These are phyloP conservation scores for Archocentrus centrarchus DNA, from an alignment of 2,113 vertebrate genomes.

Conservation along the genomic window DNA sequence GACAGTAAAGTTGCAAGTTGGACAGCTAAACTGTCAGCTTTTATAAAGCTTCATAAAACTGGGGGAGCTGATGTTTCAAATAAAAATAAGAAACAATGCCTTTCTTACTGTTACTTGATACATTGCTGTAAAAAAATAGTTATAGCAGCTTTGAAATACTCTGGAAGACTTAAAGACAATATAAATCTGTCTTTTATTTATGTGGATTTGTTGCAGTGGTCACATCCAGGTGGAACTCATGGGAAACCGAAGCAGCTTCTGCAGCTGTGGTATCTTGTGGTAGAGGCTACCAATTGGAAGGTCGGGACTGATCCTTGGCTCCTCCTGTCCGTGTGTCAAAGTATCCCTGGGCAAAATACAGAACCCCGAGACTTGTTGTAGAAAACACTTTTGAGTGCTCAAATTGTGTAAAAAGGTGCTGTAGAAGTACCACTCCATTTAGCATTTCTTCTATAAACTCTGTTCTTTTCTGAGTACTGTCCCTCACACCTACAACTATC, in stretches of 20 bases:
- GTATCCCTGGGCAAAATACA: too few relatives aligned
- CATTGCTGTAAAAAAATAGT: neutral
- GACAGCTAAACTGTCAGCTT: neutral
- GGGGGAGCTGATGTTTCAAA: neutral
- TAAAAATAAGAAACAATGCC: neutral
- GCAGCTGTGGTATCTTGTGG: neutral
- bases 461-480: neutral
- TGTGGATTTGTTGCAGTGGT: neutral
- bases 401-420: too few relatives aligned
- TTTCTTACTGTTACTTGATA: neutral
- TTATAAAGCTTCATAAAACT: conserved; percentile 7
- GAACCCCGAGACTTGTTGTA: too few relatives aligned
- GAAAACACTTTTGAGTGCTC: too few relatives aligned
- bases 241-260: neutral
- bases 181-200: conserved; percentile 8
- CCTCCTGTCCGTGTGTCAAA: too few relatives aligned
- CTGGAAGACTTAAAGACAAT: conserved; percentile 3
- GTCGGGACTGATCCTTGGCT: too few relatives aligned
- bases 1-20: neutral
- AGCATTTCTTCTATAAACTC: neutral
- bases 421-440: too few relatives aligned
- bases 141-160: neutral
- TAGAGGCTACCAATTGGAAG: too few relatives aligned
- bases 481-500: neutral
- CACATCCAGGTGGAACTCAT: neutral